phyloP scores from a whole-genome alignment of 2,888 invertebrate species.

The Hemistola chrysoprasaria region DNA sequence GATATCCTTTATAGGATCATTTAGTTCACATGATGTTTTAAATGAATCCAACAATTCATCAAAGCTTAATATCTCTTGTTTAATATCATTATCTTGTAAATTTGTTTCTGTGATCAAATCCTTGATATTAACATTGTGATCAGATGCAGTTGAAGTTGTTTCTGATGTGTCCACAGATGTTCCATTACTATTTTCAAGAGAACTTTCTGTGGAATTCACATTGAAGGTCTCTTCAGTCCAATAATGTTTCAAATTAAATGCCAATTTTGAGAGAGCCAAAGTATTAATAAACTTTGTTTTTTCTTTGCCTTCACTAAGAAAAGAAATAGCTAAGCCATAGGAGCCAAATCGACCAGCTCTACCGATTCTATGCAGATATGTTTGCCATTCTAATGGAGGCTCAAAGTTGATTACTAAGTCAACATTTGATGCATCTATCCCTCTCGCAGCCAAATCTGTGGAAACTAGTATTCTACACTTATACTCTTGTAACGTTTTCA shows the following conservation, averaged over 20 bases:
- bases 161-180: no score
- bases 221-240: constrained; percentile 46
- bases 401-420: constrained; percentile 97
- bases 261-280: constrained; percentile 78
- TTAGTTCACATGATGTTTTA: constrained; percentile 25
- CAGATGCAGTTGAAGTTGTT: neutral
- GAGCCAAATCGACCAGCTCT: constrained; percentile 97
- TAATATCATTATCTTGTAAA: constrained; percentile 9
- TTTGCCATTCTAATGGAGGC: constrained; percentile 88
- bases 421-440: constrained; percentile 96
- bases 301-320: constrained; percentile 87
- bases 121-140: no score
- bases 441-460: constrained; percentile 95
- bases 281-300: constrained; percentile 79
- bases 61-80: constrained; percentile 33
- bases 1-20: constrained; percentile 30
- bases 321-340: constrained; percentile 89
- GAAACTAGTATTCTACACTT: constrained; percentile 93
- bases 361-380: constrained; percentile 97
- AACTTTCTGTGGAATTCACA: neutral
- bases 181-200: constrained; percentile 10
- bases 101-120: neutral
- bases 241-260: constrained; percentile 45
- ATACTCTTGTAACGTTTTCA: constrained; percentile 89
- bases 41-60: constrained; percentile 42